Conservation (phyloP, 2,888 invertebrate genomes). For the Minunthozetes semirufus region DNA sequence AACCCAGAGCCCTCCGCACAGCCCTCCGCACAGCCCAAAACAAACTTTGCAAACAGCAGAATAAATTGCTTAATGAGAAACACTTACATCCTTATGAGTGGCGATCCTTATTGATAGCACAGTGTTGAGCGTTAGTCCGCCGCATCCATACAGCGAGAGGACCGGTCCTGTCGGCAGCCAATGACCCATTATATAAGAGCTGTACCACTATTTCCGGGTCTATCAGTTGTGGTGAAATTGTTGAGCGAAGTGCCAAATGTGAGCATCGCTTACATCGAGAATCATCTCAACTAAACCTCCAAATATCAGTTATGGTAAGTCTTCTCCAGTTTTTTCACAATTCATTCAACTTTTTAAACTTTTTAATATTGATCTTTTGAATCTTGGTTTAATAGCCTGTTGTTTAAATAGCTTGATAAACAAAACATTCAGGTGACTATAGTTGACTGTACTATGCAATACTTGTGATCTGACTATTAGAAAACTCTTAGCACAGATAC, state of each 20-base stretch:
- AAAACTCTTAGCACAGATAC: no score
- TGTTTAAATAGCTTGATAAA: no score
- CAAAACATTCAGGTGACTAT: no score
- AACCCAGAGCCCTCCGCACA: background rate
- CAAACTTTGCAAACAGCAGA: background rate
- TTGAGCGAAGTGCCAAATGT: constrained; percentile 8
- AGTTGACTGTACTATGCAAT: no score
- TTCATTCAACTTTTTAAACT: background rate
- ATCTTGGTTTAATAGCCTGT: no score
- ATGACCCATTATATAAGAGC: constrained; percentile 26
- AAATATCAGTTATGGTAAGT: background rate
- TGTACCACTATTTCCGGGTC: constrained; percentile 13
- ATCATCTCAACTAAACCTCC: background rate
- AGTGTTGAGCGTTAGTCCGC: background rate
- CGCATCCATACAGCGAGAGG: background rate
- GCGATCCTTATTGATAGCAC: background rate
- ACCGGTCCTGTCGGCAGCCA: constrained; percentile 15
- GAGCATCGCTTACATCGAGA: background rate
- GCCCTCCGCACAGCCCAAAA: background rate
- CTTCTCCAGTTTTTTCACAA: background rate
- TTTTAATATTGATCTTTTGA: no score
- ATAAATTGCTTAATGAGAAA: background rate
- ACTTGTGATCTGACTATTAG: no score
- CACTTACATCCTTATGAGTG: no score
- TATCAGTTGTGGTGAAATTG: constrained; percentile 8